Conservation (phyloP, 2,888 invertebrate species). For the Cantharis rufa region DNA sequence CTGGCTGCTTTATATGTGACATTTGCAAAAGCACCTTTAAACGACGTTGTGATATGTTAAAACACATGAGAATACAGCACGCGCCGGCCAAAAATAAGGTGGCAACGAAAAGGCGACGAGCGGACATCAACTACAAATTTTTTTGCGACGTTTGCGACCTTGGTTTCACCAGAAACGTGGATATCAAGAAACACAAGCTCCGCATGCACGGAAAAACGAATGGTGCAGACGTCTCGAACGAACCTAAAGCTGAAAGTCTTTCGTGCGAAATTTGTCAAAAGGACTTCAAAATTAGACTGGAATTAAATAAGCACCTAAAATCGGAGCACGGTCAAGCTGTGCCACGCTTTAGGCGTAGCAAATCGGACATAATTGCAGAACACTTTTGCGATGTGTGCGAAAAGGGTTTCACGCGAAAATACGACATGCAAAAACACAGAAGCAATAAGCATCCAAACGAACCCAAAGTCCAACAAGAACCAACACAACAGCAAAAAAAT, state of each 20-base stretch:
- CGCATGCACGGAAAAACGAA: not conserved
- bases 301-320: conserved; percentile 39
- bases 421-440: conserved; percentile 50
- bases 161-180: conserved; percentile 29
- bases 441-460: conserved; percentile 40
- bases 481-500: conserved; percentile 24
- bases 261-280: conserved; percentile 37
- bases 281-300: conserved; percentile 35
- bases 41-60: conserved; percentile 7
- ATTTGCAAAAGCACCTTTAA: conserved; percentile 16
- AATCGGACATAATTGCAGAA: conserved; percentile 41
- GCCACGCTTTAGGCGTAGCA: conserved; percentile 39
- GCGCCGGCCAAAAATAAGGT: conserved; percentile 9
- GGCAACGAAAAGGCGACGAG: conserved; percentile 20
- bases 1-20: conserved; percentile 7
- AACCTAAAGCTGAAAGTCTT: conserved; percentile 3
- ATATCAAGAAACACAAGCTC: conserved; percentile 19
- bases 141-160: conserved; percentile 34
- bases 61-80: conserved; percentile 20
- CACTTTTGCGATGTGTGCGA: conserved; percentile 47
- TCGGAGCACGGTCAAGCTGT: conserved; percentile 29
- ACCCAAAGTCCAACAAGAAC: conserved; percentile 10
- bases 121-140: conserved; percentile 24
- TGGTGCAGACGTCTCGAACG: not conserved
- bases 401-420: conserved; percentile 50